Conservation (phyloP, 2,888 invertebrate genomes). For the Leptopterna dolabrata region DNA sequence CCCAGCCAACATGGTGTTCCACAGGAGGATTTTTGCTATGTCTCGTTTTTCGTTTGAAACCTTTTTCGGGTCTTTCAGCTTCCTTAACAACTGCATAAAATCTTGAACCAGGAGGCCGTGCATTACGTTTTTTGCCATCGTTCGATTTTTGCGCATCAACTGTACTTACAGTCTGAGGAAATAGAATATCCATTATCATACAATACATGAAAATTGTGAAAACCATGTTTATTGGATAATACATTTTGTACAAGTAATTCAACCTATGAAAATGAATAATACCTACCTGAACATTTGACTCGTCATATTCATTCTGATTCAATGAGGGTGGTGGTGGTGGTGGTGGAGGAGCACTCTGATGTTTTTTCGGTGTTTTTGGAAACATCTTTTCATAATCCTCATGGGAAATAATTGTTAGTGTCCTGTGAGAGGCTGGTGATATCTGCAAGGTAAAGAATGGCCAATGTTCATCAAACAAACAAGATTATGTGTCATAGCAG, state of each 20-base stretch:
- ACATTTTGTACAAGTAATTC: too few species aligned
- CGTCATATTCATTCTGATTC: neutral
- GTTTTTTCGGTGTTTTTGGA: conserved; percentile 74
- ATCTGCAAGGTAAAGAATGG: conserved; percentile 8
- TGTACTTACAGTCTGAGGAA: neutral
- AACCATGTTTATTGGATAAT: neutral
- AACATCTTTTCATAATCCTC: conserved; percentile 87
- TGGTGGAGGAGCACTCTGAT: conserved; percentile 85
- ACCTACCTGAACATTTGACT: neutral
- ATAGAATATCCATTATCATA: too few species aligned
- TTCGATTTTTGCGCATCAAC: neutral
- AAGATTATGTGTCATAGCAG: too few species aligned
- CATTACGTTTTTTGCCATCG: neutral
- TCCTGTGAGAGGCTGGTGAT: conserved; percentile 72
- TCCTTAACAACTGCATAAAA: conserved; percentile 97
- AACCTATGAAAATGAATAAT: neutral
- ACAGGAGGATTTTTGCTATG: conserved; percentile 93
- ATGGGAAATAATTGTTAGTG: conserved; percentile 88
- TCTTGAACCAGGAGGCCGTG: conserved; percentile 73
- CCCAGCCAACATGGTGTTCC: conserved; percentile 97
- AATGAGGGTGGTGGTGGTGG: conserved; percentile 72
- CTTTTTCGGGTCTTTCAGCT: conserved; percentile 66
- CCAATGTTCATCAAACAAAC: neutral
- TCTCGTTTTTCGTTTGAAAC: conserved; percentile 84
- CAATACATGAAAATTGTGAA: too few species aligned